Evolutionary conservation across 2,113 vertebrate genomes (phyloP).

Genomic region (Eurystomus gularis): DNA sequence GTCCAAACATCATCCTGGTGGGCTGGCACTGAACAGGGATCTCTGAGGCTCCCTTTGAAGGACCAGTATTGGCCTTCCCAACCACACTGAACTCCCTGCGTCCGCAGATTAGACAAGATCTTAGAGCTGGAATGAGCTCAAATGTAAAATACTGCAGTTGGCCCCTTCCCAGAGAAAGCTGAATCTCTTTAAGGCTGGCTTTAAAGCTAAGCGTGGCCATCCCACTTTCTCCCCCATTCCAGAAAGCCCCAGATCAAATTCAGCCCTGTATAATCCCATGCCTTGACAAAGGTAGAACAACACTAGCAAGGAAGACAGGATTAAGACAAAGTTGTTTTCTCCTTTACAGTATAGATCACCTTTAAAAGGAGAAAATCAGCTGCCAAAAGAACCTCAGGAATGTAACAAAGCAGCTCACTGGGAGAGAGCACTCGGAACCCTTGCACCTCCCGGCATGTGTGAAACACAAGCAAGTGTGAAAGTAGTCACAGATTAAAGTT

Average conservation of each 20-base stretch:
- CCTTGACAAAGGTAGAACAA: not conserved
- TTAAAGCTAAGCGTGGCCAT: not conserved
- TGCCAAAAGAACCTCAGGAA: not conserved
- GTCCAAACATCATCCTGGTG: not conserved
- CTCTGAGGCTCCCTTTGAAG: not conserved
- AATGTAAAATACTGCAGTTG: not conserved
- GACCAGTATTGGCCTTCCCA: not conserved
- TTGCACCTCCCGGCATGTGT: not conserved
- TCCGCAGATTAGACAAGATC: not conserved
- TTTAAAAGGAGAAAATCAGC: not conserved
- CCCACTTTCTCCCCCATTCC: not conserved
- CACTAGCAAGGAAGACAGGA: not conserved
- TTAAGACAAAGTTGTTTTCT: not conserved
- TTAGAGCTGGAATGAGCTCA: not conserved
- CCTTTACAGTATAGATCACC: not conserved
- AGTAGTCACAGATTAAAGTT: conserved; percentile 27
- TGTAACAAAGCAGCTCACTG: not conserved
- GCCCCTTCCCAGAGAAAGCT: not conserved
- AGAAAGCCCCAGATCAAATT: not conserved
- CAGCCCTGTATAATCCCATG: not conserved
- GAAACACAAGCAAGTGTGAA: conserved; percentile 32
- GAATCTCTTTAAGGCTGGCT: not conserved
- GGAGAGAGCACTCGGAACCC: not conserved
- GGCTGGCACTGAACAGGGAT: not conserved
- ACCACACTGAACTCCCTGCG: not conserved